Evolutionary conservation across 37 sponge, comb jelly and placozoan species (phyloP).

Genomic region (Bolinopsis microptera): DNA sequence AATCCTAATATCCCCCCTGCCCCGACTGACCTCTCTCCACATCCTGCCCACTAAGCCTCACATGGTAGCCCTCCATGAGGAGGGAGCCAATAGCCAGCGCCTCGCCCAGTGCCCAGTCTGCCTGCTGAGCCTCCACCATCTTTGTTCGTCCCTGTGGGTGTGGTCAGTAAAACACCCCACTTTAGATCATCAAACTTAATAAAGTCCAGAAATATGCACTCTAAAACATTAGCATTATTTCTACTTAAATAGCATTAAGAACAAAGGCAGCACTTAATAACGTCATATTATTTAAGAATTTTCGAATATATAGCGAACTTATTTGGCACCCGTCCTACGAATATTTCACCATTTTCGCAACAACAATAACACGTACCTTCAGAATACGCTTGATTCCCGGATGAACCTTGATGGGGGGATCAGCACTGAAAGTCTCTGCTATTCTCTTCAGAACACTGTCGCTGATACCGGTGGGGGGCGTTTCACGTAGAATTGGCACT

Average conservation of each 20-base stretch:
- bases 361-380: slow-evolving; percentile 33
- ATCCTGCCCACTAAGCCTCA: slow-evolving; percentile 92
- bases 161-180: no score
- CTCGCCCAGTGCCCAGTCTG: slow-evolving; percentile 98
- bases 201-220: no score
- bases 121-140: slow-evolving; percentile 72
- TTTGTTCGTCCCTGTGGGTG: slow-evolving; percentile 33
- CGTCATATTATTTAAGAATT: no score
- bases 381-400: slow-evolving; percentile 75
- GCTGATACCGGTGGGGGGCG: not conserved
- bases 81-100: slow-evolving; percentile 93
- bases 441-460: slow-evolving; percentile 52
- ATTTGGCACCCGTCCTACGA: no score
- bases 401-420: slow-evolving; percentile 45
- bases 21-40: slow-evolving; percentile 81
- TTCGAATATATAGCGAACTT: no score
- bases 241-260: no score
- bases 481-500: slow-evolving; percentile 5
- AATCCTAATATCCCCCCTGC: not conserved
- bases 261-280: no score
- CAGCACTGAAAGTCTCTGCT: slow-evolving; percentile 55
- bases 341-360: no score
- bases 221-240: no score
- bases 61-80: slow-evolving; percentile 77
- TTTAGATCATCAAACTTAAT: no score